Conservation (phyloP, 1,140 invertebrate species). For the Plectrocnemia conspersa region DNA sequence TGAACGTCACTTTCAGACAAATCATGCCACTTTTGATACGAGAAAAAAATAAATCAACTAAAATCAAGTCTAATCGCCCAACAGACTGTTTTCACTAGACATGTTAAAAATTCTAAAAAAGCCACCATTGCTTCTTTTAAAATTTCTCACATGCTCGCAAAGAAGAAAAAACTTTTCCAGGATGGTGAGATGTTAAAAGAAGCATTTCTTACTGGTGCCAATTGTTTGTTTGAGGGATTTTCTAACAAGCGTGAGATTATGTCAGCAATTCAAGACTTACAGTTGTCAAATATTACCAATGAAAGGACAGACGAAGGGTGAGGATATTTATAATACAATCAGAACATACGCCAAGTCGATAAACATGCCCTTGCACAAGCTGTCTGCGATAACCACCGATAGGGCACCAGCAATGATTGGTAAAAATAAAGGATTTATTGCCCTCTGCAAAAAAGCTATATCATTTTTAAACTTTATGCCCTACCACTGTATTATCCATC, state of each 20-base stretch:
- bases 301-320: slow-evolving; percentile 17
- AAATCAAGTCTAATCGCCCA: too few species aligned
- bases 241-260: slow-evolving; percentile 13
- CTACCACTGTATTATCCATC: too few species aligned
- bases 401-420: slow-evolving; percentile 22
- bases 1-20: too few species aligned
- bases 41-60: too few species aligned
- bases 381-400: slow-evolving; percentile 27
- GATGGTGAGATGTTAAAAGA: slow-evolving; percentile 25
- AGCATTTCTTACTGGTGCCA: slow-evolving; percentile 3
- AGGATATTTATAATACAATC: slow-evolving; percentile 26
- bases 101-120: too few species aligned
- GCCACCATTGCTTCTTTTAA: too few species aligned
- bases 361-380: slow-evolving; percentile 25
- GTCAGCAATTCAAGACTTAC: slow-evolving; percentile 25
- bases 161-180: slow-evolving; percentile 23
- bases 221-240: slow-evolving; percentile 11
- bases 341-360: slow-evolving; percentile 23
- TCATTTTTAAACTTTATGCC: too few species aligned
- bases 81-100: too few species aligned
- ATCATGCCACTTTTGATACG: too few species aligned
- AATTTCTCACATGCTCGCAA: too few species aligned
- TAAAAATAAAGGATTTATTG: slow-evolving; percentile 21
- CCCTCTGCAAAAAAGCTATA: slow-evolving; percentile 14
- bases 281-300: slow-evolving; percentile 17